A percentile compares a stretch with the other conserved stretches of the same genome.
Evolutionary conservation across 2,113 vertebrate species (phyloP).

Genomic region (Sterrhoptilus dennistouni): DNA sequence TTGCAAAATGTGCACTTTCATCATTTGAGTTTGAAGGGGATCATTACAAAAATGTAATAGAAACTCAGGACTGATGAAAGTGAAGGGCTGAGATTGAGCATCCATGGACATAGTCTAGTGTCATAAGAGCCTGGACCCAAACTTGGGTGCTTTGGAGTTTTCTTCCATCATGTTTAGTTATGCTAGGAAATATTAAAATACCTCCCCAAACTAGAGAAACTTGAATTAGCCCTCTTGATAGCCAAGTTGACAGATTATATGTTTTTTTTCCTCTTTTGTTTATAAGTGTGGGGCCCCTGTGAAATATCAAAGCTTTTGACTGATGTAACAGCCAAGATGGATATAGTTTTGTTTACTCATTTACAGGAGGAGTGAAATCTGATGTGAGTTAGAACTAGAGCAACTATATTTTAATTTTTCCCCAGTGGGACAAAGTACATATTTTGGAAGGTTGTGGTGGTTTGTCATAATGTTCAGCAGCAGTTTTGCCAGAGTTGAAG

Average conservation of each 20-base stretch:
- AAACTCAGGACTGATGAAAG: not conserved
- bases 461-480: not conserved
- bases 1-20: conserved; percentile 41
- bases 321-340: not conserved
- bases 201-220: not conserved
- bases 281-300: not conserved
- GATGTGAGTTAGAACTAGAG: not conserved
- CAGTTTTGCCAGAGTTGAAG: not conserved
- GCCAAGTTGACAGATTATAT: not conserved
- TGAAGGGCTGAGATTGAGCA: not conserved
- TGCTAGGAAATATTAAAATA: not conserved
- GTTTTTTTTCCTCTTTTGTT: not conserved
- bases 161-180: not conserved
- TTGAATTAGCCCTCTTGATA: not conserved
- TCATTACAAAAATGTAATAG: not conserved
- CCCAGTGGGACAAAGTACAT: not conserved
- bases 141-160: not conserved
- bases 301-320: conserved; percentile 15
- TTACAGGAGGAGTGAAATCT: conserved; percentile 14
- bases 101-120: not conserved
- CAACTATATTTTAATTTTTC: not conserved
- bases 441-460: not conserved
- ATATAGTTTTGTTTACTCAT: conserved; percentile 40
- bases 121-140: not conserved
- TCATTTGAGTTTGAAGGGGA: not conserved